Evolutionary conservation across 2,797 vertebrate species (phyloP).

Genomic region (Margarornis squamiger): DNA sequence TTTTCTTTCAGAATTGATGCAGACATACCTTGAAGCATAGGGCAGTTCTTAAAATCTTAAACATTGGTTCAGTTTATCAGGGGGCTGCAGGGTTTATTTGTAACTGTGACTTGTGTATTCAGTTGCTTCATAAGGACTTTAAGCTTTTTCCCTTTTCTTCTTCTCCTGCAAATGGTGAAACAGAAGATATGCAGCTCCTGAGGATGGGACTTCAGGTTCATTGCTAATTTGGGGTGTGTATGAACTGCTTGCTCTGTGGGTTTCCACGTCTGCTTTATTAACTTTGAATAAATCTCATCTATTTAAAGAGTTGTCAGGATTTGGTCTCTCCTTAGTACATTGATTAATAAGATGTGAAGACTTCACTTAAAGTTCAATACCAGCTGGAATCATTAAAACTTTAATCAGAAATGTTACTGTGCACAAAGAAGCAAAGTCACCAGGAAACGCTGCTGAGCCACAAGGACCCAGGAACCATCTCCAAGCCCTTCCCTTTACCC

Average conservation of each 20-base stretch:
- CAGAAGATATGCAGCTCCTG: neutral
- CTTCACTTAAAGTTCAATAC: neutral
- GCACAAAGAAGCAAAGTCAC: neutral
- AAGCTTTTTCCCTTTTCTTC: neutral
- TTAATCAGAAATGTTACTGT: neutral
- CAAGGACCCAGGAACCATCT: neutral
- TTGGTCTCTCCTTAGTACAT: neutral
- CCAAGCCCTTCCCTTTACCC: neutral
- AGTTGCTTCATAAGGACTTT: neutral
- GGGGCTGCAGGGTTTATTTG: neutral
- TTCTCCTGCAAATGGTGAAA: neutral
- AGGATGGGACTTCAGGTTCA: neutral
- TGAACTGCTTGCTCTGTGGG: neutral
- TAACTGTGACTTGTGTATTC: neutral
- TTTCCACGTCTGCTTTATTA: neutral
- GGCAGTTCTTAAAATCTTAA: neutral
- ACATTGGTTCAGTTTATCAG: neutral
- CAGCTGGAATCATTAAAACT: neutral
- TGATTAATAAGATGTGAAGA: neutral
- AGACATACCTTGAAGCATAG: neutral
- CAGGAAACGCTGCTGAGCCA: neutral
- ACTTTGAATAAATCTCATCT: conserved; percentile 15
- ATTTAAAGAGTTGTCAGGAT: neutral
- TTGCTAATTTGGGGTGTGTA: neutral
- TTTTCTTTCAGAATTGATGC: neutral